These are phyloP conservation scores for Ptychadena robeensis DNA, from an alignment of 2,797 vertebrate genomes.

Conservation along the genomic window DNA sequence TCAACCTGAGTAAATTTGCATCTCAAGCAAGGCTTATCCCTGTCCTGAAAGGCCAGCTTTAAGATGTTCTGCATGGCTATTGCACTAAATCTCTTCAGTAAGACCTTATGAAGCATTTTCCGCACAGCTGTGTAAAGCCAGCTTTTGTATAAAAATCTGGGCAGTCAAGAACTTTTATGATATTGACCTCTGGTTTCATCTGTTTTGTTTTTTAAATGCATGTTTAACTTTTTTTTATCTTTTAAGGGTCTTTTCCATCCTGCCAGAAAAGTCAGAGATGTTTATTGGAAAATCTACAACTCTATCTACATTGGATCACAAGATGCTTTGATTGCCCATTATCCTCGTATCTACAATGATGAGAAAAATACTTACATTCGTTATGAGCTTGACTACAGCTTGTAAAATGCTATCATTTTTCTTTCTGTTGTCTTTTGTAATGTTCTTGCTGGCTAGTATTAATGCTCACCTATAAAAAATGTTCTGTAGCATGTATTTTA, in stretches of 20 bases:
- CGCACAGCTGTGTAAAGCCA: no score
- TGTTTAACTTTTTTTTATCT: slow-evolving; percentile 33
- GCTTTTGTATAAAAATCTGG: no score
- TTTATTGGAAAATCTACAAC: slow-evolving; percentile 99
- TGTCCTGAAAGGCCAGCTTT: no score
- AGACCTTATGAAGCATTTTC: no score
- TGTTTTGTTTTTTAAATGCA: neutral
- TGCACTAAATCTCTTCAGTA: no score
- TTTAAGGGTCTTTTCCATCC: slow-evolving; percentile 95
- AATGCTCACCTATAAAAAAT: slow-evolving; percentile 74
- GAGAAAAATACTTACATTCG: slow-evolving; percentile 96
- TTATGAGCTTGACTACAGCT: slow-evolving; percentile 94
- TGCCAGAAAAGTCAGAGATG: slow-evolving; percentile 95
- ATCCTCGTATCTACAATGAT: slow-evolving; percentile 96
- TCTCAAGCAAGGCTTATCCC: no score
- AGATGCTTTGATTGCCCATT: slow-evolving; percentile 96
- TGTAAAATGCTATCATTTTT: slow-evolving; percentile 83
- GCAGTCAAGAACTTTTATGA: no score
- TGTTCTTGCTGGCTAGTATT: slow-evolving; percentile 72
- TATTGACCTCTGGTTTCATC: no score
- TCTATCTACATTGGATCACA: slow-evolving; percentile 98
- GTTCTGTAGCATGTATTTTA: slow-evolving; percentile 81
- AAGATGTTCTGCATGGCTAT: no score
- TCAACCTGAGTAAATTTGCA: no score
- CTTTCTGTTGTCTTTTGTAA: slow-evolving; percentile 76